Conservation (phyloP, 2,888 invertebrate genomes). For the Globia sparganii region DNA sequence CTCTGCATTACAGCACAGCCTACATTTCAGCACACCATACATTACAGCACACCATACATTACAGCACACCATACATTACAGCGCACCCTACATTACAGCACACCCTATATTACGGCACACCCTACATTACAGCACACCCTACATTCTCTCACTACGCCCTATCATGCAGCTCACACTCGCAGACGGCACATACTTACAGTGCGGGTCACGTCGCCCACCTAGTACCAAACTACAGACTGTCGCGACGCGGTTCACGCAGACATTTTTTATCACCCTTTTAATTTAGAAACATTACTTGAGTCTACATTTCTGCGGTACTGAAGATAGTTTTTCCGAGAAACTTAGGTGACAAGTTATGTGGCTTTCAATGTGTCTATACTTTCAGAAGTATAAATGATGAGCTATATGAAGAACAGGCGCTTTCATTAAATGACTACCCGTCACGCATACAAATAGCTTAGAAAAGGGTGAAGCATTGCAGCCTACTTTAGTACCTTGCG, state of each 20-base stretch:
- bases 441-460: conserved; percentile 10
- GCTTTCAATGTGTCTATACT: not conserved
- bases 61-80: too few relatives aligned
- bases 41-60: not conserved
- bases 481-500: not conserved
- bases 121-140: not conserved
- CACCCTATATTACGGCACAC: not conserved
- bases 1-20: not conserved
- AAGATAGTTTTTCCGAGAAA: not conserved
- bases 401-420: too few relatives aligned
- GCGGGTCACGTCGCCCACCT: conserved; percentile 44
- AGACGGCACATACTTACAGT: conserved; percentile 23
- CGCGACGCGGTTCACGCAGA: conserved; percentile 23
- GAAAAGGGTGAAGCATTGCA: not conserved
- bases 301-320: not conserved
- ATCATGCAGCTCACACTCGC: conserved; percentile 22
- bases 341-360: not conserved
- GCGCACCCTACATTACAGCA: conserved; percentile 4
- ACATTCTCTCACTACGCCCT: not conserved
- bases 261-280: conserved; percentile 36
- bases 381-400: not conserved
- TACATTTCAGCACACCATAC: not conserved
- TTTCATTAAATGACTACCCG: not conserved
- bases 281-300: conserved; percentile 28
- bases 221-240: conserved; percentile 35